Evolutionary conservation across 2,797 vertebrate species (phyloP).

Genomic region (Champsocephalus esox): DNA sequence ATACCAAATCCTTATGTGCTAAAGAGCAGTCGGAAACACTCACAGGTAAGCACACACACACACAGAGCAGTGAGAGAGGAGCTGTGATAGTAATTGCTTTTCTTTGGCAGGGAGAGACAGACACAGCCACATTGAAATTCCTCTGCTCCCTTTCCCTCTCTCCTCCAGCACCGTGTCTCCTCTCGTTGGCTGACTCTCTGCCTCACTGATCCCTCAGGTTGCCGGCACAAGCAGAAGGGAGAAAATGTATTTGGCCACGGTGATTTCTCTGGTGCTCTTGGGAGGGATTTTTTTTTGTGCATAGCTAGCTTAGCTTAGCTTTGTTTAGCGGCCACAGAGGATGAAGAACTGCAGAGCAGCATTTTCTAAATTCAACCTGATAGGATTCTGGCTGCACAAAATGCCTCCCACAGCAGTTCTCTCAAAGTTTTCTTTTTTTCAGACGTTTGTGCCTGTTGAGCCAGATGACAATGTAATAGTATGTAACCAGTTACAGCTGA

Average conservation of each 20-base stretch:
- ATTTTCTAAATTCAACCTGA: slow-evolving; percentile 70
- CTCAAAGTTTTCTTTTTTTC: slow-evolving; percentile 32
- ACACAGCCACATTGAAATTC: slow-evolving; percentile 83
- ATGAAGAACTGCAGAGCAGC: slow-evolving; percentile 68
- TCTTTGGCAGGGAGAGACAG: slow-evolving; percentile 76
- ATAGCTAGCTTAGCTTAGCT: slow-evolving; percentile 72
- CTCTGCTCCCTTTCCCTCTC: slow-evolving; percentile 73
- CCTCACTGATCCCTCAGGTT: slow-evolving; percentile 78
- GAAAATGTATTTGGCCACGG: slow-evolving; percentile 80
- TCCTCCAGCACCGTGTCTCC: slow-evolving; percentile 68
- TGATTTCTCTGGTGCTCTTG: slow-evolving; percentile 65
- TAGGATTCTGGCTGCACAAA: slow-evolving; percentile 64
- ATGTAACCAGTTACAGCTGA: not conserved
- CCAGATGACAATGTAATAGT: not conserved
- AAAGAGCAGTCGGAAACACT: slow-evolving; percentile 34
- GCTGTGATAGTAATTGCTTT: slow-evolving; percentile 81
- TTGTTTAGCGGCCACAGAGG: slow-evolving; percentile 54
- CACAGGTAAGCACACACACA: slow-evolving; percentile 32
- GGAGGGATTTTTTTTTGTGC: slow-evolving; percentile 51
- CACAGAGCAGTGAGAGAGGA: slow-evolving; percentile 34
- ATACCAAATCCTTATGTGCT: slow-evolving; percentile 46
- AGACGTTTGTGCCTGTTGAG: slow-evolving; percentile 31
- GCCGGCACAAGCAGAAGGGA: slow-evolving; percentile 73
- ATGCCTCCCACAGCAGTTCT: slow-evolving; percentile 56
- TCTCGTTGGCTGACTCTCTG: slow-evolving; percentile 70